A percentile compares a stretch with the other conserved stretches of the same genome.
Evolutionary conservation across 2,888 invertebrate species (phyloP).

Genomic region (Mythimna ferrago): DNA sequence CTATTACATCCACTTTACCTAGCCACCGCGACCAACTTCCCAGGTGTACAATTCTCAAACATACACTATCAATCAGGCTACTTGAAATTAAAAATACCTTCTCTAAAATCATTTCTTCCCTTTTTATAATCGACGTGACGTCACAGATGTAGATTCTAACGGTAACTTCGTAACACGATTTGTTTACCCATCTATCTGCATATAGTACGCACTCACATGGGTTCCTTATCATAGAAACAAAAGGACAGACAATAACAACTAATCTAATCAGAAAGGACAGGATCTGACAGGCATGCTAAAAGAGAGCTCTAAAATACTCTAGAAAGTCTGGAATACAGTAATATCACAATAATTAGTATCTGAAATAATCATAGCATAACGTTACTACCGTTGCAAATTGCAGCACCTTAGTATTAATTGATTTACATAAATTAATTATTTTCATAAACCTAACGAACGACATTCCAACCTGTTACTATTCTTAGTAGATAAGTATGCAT

Average conservation of each 20-base stretch:
- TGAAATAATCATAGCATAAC: background rate
- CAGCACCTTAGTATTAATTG: background rate
- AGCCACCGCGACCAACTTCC: conserved; percentile 15
- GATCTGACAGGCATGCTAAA: background rate
- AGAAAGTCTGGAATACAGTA: no score
- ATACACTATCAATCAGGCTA: conserved; percentile 2
- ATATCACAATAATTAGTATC: background rate
- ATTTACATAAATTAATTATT: background rate
- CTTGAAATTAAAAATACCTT: background rate
- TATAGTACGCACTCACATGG: background rate
- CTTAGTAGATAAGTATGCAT: background rate
- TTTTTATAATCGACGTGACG: conserved; percentile 1
- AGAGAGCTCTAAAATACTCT: no score
- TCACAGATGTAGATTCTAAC: background rate
- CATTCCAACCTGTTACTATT: background rate
- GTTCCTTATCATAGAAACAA: background rate
- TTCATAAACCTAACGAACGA: background rate
- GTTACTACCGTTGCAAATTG: conserved; percentile 23
- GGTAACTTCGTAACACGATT: background rate
- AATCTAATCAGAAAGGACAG: background rate
- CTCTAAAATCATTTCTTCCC: background rate
- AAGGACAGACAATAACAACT: background rate
- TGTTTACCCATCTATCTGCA: background rate
- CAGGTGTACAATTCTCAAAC: conserved; percentile 42
- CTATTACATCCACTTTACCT: conserved; percentile 44